Evolutionary conservation across 2,888 invertebrate species (phyloP), one percentile per base, ranked within the genome.

Genomic region (Oscheius myriophilus): DNA sequence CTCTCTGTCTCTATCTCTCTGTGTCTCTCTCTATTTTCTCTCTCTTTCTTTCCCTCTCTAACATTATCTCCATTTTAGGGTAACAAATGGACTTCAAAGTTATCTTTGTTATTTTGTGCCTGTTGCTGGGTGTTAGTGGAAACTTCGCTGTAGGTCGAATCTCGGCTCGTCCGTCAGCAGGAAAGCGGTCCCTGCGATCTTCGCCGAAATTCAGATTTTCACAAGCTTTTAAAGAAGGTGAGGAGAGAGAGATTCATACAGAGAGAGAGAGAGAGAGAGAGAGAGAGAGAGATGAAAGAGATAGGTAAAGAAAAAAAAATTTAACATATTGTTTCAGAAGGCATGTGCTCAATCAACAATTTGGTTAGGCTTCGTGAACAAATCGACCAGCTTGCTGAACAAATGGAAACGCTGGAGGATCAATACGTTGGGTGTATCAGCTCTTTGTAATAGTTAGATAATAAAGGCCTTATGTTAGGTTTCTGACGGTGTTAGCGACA

Each of bases 131-230:
- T 43, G 45, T 49, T 39, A 41, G 55, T 26, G 54, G 55, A 18
- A 65, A 65, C 55, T 65, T 65, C 42, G 65, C 65, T 16, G 51
- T 65, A 6, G 65, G 65, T 1, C 43, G 65, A 18, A 65, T 65
- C 18, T 55, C 55, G 12, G 55, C 65, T 1, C 43, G 65, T 14
- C 65, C 65, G 9, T 65, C 65, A 3, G 65, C 65, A 16, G 65
- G 65, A 26, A 65, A 65, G 42, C 43, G 65, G n/a, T 63, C 63
- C 3, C 52, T 63, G 26, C 63, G 63, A 3, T 46, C 61, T 7
- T 46, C 39, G n/a, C 61, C 61, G 11, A 21, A 55, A 55, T 39
- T 39, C 39, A 16, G 18, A 21, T 18, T 49, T 9, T 18, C 18
- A 49, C 21, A 49, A 18, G 49, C 11, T 49, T 21, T 49, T 18